Conservation (phyloP, 2,797 vertebrate genomes). For the Erethizon dorsatum region DNA sequence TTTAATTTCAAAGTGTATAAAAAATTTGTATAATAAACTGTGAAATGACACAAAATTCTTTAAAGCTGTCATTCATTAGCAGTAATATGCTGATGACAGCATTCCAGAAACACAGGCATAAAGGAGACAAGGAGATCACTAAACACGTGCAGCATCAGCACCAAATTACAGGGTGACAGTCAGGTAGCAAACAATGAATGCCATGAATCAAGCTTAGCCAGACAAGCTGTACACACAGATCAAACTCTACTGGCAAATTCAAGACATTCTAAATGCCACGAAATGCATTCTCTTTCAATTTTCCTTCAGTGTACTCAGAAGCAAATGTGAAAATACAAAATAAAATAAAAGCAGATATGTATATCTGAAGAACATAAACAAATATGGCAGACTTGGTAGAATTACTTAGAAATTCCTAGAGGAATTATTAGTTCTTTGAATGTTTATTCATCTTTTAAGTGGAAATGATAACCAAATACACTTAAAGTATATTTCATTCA, state of each 20-base stretch:
- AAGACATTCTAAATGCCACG: background rate
- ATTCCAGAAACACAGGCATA: background rate
- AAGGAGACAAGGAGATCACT: slow-evolving; percentile 5
- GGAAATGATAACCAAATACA: background rate
- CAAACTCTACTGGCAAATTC: slow-evolving; percentile 15
- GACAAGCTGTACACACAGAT: slow-evolving; percentile 6
- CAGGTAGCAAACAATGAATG: background rate
- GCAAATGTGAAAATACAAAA: slow-evolving; percentile 1
- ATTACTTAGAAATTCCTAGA: background rate
- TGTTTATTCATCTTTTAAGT: slow-evolving; percentile 23
- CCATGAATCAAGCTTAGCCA: slow-evolving; percentile 50
- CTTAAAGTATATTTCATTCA: slow-evolving; percentile 33
- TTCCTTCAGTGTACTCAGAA: slow-evolving; percentile 19
- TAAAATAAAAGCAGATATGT: background rate
- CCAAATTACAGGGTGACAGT: slow-evolving; percentile 6
- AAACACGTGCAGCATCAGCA: slow-evolving; percentile 56
- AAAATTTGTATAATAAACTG: slow-evolving; percentile 10
- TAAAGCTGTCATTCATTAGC: slow-evolving; percentile 55
- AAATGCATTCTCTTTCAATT: slow-evolving; percentile 30
- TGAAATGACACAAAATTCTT: slow-evolving; percentile 40
- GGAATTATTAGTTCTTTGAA: background rate
- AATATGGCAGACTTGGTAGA: background rate
- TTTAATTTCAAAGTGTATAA: slow-evolving; percentile 45
- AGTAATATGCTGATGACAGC: slow-evolving; percentile 73
- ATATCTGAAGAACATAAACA: background rate